These are phyloP conservation scores for Lonchura striata DNA, from an alignment of 2,113 vertebrate genomes.

Conservation along the genomic window DNA sequence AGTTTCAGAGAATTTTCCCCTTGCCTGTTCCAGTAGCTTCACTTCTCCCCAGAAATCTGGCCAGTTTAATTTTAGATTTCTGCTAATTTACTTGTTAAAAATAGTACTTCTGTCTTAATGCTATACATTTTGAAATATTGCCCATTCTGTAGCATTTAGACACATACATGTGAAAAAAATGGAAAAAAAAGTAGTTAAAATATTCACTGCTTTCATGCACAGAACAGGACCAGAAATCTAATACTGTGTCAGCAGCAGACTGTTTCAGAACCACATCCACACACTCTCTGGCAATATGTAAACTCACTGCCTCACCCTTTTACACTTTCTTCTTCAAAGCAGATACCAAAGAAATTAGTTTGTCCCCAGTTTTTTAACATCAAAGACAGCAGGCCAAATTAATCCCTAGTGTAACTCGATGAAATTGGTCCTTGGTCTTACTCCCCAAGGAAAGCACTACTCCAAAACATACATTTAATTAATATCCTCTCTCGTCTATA, in stretches of 20 bases:
- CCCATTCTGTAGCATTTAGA: not conserved
- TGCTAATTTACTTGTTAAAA: constrained; percentile 3
- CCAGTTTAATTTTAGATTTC: not conserved
- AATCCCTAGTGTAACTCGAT: not conserved
- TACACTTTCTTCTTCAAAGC: constrained; percentile 26
- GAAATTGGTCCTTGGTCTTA: not conserved
- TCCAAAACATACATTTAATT: constrained; percentile 30
- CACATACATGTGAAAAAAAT: not conserved
- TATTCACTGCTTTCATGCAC: not conserved
- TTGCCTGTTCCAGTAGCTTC: not conserved
- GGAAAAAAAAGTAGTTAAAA: not conserved
- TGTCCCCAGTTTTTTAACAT: constrained; percentile 13
- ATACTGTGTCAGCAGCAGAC: constrained; percentile 15
- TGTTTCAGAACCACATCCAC: not conserved
- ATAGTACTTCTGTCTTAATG: not conserved
- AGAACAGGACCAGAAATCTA: constrained; percentile 42
- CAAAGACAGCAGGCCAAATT: not conserved
- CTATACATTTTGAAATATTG: constrained; percentile 12
- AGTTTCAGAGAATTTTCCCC: not conserved
- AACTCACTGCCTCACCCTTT: not conserved
- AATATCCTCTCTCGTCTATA: not conserved
- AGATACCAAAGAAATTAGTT: constrained; percentile 1
- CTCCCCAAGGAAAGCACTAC: not conserved
- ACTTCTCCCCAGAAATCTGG: not conserved
- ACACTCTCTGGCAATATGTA: not conserved